Evolutionary conservation across 2,888 invertebrate genomes (phyloP).

Genomic region (Ashinkailepas kermadecensis): DNA sequence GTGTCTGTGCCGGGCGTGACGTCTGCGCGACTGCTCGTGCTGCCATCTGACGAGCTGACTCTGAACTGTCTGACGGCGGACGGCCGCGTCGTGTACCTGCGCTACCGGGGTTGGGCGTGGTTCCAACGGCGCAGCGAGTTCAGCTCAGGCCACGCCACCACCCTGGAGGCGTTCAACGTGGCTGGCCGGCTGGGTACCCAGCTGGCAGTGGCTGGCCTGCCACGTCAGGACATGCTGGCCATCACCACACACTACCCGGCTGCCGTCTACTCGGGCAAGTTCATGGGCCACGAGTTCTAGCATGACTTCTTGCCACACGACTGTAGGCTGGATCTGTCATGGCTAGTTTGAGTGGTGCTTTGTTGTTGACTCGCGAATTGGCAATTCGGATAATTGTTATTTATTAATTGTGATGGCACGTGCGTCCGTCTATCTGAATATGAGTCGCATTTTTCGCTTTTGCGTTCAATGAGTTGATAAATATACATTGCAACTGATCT

Average conservation of each 20-base stretch:
- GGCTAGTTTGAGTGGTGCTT: background rate
- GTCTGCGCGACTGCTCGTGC: background rate
- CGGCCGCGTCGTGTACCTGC: background rate
- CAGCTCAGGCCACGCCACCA: background rate
- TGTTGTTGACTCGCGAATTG: background rate
- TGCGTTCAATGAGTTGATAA: too few relatives aligned
- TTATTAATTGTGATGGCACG: background rate
- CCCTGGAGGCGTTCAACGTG: background rate
- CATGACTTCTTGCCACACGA: too few relatives aligned
- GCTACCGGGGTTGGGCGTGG: background rate
- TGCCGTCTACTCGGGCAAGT: background rate
- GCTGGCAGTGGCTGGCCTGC: background rate
- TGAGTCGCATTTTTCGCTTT: too few relatives aligned
- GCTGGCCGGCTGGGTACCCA: background rate
- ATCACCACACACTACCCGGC: background rate
- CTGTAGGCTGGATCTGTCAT: background rate
- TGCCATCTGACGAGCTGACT: background rate
- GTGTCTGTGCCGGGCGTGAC: background rate
- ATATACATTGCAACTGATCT: too few relatives aligned
- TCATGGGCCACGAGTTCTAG: background rate
- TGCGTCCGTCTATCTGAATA: too few relatives aligned
- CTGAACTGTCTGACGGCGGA: background rate
- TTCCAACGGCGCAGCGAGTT: background rate
- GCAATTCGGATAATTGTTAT: background rate
- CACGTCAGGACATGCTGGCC: background rate